A percentile compares a stretch with the other conserved stretches of the same genome.
Evolutionary conservation across 2,113 vertebrate species (phyloP).

Genomic region (Pterocles orientalis): DNA sequence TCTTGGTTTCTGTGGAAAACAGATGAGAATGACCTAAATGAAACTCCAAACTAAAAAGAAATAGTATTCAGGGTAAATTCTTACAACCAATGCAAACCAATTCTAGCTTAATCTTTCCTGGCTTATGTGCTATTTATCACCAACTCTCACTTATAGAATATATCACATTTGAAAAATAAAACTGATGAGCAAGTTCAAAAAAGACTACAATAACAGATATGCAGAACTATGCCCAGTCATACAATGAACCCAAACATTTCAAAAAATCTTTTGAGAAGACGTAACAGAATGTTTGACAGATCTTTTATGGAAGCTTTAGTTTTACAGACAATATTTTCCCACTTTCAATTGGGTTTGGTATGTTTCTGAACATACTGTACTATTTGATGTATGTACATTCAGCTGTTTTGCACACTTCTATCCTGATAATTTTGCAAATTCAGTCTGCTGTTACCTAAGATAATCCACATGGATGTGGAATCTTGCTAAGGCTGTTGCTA

Average conservation of each 20-base stretch:
- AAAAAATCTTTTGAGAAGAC: not conserved
- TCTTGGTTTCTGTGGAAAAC: not conserved
- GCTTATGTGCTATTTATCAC: not conserved
- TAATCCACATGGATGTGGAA: not conserved
- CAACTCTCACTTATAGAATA: not conserved
- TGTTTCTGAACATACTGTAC: not conserved
- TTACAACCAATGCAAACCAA: not conserved
- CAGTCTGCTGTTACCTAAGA: not conserved
- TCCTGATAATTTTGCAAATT: not conserved
- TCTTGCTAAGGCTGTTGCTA: not conserved
- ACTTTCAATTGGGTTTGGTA: not conserved
- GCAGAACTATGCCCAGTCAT: not conserved
- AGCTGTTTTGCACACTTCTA: not conserved
- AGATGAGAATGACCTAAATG: not conserved
- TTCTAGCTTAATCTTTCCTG: not conserved
- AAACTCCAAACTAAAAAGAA: not conserved
- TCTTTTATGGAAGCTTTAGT: not conserved
- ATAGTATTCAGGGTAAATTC: not conserved
- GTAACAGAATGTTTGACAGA: not conserved
- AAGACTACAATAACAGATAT: not conserved
- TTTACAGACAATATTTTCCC: not conserved
- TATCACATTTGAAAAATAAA: not conserved
- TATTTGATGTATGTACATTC: not conserved
- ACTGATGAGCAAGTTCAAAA: not conserved
- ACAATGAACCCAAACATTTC: not conserved